Evolutionary conservation across 2,888 invertebrate species (phyloP), one percentile per base, ranked within the genome.

Genomic region (Tetramorium bicarinatum): DNA sequence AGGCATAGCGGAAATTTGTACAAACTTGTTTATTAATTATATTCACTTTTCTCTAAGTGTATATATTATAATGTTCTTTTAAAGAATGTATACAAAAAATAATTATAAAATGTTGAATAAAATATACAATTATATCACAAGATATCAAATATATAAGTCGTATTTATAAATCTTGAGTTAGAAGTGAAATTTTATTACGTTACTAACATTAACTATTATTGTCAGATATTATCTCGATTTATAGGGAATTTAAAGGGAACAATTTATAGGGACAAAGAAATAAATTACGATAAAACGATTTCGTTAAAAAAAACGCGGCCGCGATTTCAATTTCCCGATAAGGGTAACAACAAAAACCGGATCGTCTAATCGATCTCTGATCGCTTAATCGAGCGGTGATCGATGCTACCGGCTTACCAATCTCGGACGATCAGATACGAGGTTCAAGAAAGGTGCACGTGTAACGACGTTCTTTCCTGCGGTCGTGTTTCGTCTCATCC

Each of bases 361-460:
- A 85, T 84, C 83, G 84, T 66, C 69, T 87, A 87, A 90, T 89
- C 88, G 85, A 87, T 83, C 85, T 81, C 72, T 88, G 88, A 89
- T 88, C 90, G 85, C 85, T 90, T 71, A 88, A 89, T 89, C 85
- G 83, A 82, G 84, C 44, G 38, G 49, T 47, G 47, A 59, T 83
- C 85, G 90, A 88, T 87, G 88, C 88, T 82, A 89, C 90, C 34
- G 79, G 34, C 77, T 89, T 88, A 79, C 90, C 66, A 88, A 88
- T 85, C 84, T 90, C 83, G 66, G 61, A 87, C 83, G 41, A 83
- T 49, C 66, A 56, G 54, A 71, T 52, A 61, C 18, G 29, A 41
- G 9, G 59, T 82, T 81, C 76, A 56, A 84, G 87, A 85, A 82
- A 82, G 82, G 61, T 66, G 49, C 49, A 69, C 74, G 71, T 59